Percentiles rank a stretch among this genome's conserved stretches.
These are phyloP conservation scores for Aporophyla lueneburgensis DNA, from an alignment of 2,888 invertebrate genomes.

Conservation along the genomic window DNA sequence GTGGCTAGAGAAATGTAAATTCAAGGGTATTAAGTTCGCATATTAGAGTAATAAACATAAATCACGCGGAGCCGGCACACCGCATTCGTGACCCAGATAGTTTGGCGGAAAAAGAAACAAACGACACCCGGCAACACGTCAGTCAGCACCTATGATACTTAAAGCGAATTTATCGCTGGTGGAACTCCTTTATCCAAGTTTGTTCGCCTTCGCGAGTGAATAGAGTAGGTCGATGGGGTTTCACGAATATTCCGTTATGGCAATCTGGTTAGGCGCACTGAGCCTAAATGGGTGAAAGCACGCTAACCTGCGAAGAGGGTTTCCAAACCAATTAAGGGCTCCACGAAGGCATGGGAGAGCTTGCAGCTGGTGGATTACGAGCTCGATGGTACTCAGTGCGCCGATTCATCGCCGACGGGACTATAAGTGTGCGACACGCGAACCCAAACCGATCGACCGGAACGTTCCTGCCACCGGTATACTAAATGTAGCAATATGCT, in stretches of 20 bases:
- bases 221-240: slow-evolving; percentile 84
- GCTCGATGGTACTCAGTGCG: slow-evolving; percentile 89
- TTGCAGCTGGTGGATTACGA: slow-evolving; percentile 86
- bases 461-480: slow-evolving; percentile 60
- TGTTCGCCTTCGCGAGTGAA: slow-evolving; percentile 72
- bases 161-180: slow-evolving; percentile 78
- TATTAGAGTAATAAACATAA: slow-evolving; percentile 65
- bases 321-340: slow-evolving; percentile 90
- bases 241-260: slow-evolving; percentile 87
- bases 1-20: slow-evolving; percentile 69
- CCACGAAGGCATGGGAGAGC: slow-evolving; percentile 89
- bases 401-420: slow-evolving; percentile 80
- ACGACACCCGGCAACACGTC: slow-evolving; percentile 74
- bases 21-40: slow-evolving; percentile 69
- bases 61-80: slow-evolving; percentile 67
- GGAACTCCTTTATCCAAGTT: slow-evolving; percentile 78
- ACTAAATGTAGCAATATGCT: slow-evolving; percentile 26
- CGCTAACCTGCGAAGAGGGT: slow-evolving; percentile 88
- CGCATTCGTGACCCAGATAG: slow-evolving; percentile 75
- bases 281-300: slow-evolving; percentile 86
- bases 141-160: slow-evolving; percentile 82
- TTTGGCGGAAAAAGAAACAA: slow-evolving; percentile 73
- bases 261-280: slow-evolving; percentile 89
- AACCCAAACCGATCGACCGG: slow-evolving; percentile 74
- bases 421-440: slow-evolving; percentile 84